phyloP scores from a whole-genome alignment of 2,888 invertebrate genomes.

The Trypoxylon attenuatum region DNA sequence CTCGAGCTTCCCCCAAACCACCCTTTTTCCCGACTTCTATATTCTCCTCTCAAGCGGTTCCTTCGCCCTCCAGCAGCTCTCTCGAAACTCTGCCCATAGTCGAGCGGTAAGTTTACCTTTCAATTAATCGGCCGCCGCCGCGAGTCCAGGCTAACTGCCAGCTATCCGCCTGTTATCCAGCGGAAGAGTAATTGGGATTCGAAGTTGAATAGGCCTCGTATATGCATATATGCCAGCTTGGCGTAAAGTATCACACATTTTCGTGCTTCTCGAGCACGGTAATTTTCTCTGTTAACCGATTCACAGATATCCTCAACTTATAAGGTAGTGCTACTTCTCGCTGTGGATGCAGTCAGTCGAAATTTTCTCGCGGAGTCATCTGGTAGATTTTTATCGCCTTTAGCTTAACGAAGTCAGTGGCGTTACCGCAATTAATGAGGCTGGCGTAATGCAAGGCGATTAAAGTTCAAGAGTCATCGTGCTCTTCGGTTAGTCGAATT shows the following conservation, averaged over 20 bases:
- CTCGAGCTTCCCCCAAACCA: slow-evolving; percentile 19
- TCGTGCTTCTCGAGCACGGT: too few relatives aligned
- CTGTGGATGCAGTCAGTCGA: too few relatives aligned
- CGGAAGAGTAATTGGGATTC: slow-evolving; percentile 71
- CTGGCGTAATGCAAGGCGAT: slow-evolving; percentile 36
- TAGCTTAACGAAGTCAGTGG: slow-evolving; percentile 30
- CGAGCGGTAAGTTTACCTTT: slow-evolving; percentile 72
- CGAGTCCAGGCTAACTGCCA: slow-evolving; percentile 65
- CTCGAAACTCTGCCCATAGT: slow-evolving; percentile 67
- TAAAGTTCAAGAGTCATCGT: slow-evolving; percentile 21
- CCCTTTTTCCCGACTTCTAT: slow-evolving; percentile 45
- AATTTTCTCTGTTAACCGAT: too few relatives aligned
- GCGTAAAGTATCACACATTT: slow-evolving; percentile 22
- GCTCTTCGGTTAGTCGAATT: slow-evolving; percentile 39
- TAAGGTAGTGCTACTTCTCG: too few relatives aligned
- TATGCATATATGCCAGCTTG: slow-evolving; percentile 11
- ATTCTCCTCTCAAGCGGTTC: slow-evolving; percentile 41
- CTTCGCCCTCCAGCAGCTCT: slow-evolving; percentile 43
- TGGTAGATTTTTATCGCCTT: slow-evolving; percentile 1
- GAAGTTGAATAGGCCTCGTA: slow-evolving; percentile 50
- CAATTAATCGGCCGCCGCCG: slow-evolving; percentile 70
- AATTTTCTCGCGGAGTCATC: too few relatives aligned
- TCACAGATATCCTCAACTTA: too few relatives aligned
- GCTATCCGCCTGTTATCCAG: slow-evolving; percentile 70
- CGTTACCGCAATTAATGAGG: slow-evolving; percentile 49